These are phyloP conservation scores for Sminthurides bifidus DNA, from an alignment of 1,140 invertebrate genomes.

Conservation along the genomic window DNA sequence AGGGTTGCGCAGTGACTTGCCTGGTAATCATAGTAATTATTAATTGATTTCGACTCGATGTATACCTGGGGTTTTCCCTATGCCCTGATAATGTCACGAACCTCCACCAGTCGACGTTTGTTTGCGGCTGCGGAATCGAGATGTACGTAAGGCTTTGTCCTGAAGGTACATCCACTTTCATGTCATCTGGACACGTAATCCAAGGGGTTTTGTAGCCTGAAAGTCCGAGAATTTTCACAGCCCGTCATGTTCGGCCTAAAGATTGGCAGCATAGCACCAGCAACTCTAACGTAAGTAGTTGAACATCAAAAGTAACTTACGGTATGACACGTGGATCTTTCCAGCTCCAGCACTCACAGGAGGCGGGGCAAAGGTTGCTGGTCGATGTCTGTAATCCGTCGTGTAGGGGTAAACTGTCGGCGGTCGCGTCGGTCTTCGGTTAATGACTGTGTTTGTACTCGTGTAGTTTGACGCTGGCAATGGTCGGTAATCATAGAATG, in stretches of 20 bases:
- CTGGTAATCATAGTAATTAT: slow-evolving; percentile 7
- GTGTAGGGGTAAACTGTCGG: neutral
- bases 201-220: slow-evolving; percentile 38
- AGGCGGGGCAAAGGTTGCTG: neutral
- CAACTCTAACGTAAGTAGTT: neutral
- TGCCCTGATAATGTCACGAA: slow-evolving; percentile 18
- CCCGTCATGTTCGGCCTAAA: neutral
- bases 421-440: neutral
- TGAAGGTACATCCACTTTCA: slow-evolving; percentile 44
- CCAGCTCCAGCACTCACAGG: too few relatives aligned
- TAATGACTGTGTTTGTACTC: neutral
- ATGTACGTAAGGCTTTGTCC: slow-evolving; percentile 45
- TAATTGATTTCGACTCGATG: neutral
- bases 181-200: slow-evolving; percentile 50
- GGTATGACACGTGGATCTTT: neutral
- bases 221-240: neutral
- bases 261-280: neutral
- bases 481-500: neutral
- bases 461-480: neutral
- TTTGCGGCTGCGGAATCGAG: slow-evolving; percentile 49
- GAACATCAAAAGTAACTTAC: neutral
- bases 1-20: slow-evolving; percentile 40
- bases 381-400: too few relatives aligned
- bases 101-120: slow-evolving; percentile 54
- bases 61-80: neutral